phyloP scores from a whole-genome alignment of 2,113 vertebrate genomes.

The Channa argus region DNA sequence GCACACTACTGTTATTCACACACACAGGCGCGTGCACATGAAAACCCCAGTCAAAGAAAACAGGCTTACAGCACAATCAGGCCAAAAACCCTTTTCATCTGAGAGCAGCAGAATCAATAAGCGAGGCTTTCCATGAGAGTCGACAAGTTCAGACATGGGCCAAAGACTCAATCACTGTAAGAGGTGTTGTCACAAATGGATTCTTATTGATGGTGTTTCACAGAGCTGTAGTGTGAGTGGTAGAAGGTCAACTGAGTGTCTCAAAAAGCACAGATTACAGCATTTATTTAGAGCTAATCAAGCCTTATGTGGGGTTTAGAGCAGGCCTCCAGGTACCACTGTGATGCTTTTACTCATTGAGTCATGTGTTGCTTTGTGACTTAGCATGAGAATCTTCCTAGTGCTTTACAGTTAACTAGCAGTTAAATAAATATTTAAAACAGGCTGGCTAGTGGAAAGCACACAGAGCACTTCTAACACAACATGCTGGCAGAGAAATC shows the following conservation, averaged over 20 bases:
- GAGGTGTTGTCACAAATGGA: slow-evolving; percentile 55
- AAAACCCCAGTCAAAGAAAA: slow-evolving; percentile 69
- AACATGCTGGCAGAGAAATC: slow-evolving; percentile 41
- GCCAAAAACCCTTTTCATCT: slow-evolving; percentile 66
- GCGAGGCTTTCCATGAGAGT: slow-evolving; percentile 60
- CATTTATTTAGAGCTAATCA: slow-evolving; percentile 32
- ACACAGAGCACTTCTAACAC: slow-evolving; percentile 38
- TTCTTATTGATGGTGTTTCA: slow-evolving; percentile 40
- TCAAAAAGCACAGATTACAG: slow-evolving; percentile 18
- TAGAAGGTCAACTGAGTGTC: slow-evolving; percentile 16
- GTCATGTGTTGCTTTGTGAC: slow-evolving; percentile 40
- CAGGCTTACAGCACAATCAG: slow-evolving; percentile 73
- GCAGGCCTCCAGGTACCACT: slow-evolving; percentile 37
- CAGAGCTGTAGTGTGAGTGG: slow-evolving; percentile 26
- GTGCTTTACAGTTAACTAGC: not conserved
- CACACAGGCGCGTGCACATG: slow-evolving; percentile 1
- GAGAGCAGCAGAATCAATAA: slow-evolving; percentile 72
- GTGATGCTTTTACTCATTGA: slow-evolving; percentile 23
- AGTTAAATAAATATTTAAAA: not conserved
- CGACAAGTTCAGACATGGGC: slow-evolving; percentile 79
- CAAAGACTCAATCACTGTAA: slow-evolving; percentile 42
- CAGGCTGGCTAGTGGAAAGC: slow-evolving; percentile 29
- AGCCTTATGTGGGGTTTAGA: slow-evolving; percentile 23
- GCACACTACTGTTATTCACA: not conserved
- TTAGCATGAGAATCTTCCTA: slow-evolving; percentile 42